Conservation (phyloP, 2,888 invertebrate species). For the Hydroisotoma schaefferi region DNA sequence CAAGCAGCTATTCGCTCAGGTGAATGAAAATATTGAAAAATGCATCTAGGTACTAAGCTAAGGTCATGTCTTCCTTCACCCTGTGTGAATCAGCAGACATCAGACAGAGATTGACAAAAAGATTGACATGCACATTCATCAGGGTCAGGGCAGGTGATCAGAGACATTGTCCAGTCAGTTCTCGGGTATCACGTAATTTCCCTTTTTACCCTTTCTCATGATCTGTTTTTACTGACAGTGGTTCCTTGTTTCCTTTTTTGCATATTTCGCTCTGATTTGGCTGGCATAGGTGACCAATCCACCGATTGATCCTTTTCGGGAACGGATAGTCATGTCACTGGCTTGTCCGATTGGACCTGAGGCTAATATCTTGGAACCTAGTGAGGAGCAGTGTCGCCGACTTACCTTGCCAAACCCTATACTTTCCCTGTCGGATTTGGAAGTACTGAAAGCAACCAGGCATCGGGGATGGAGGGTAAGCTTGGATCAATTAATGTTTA, state of each 20-base stretch:
- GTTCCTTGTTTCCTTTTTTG: conserved; percentile 9
- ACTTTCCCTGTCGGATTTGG: conserved; percentile 82
- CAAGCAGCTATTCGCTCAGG: conserved; percentile 98
- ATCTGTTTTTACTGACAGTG: not conserved
- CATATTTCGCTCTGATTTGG: conserved; percentile 5
- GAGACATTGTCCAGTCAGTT: conserved; percentile 14
- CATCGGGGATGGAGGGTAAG: conserved; percentile 79
- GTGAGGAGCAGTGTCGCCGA: conserved; percentile 79
- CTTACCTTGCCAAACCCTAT: conserved; percentile 92
- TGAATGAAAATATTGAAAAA: conserved; percentile 46
- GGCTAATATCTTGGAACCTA: conserved; percentile 87
- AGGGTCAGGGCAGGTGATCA: conserved; percentile 23
- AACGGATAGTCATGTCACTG: conserved; percentile 97
- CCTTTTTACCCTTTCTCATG: conserved; percentile 7
- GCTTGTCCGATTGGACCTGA: conserved; percentile 96
- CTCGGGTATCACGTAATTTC: conserved; percentile 21
- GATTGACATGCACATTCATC: too few relatives aligned
- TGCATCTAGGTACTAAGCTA: conserved; percentile 14
- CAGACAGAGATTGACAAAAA: conserved; percentile 12
- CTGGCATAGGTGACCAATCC: conserved; percentile 81
- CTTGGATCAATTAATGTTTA: too few relatives aligned
- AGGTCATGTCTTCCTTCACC: conserved; percentile 12
- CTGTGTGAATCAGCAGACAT: conserved; percentile 6
- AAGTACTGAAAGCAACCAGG: conserved; percentile 75
- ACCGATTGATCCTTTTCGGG: conserved; percentile 98